phyloP scores from a whole-genome alignment of 2,888 invertebrate species.

The Digitonthophagus gazella region DNA sequence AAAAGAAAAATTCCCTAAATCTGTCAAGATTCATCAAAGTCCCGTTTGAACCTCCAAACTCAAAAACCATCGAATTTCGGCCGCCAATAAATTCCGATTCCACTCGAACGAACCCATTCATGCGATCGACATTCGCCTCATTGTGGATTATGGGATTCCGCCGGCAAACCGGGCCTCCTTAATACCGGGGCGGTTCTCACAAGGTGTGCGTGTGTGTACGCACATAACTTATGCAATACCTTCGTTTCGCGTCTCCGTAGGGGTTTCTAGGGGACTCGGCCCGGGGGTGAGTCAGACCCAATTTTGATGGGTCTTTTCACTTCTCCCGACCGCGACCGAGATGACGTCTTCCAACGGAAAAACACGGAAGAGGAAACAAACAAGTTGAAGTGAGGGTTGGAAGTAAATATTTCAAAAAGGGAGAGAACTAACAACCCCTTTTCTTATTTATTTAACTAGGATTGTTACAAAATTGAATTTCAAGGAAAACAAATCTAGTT shows the following conservation, averaged over 20 bases:
- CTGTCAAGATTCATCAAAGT: neutral
- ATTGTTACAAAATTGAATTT: too few relatives aligned
- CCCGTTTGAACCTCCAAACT: too few relatives aligned
- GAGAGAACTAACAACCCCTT: neutral
- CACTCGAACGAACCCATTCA: neutral
- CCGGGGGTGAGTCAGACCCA: neutral
- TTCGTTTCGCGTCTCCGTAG: neutral
- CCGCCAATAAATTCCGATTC: neutral
- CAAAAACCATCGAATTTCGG: too few relatives aligned
- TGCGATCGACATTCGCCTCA: neutral
- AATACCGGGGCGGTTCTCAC: constrained; percentile 38
- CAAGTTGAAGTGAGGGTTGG: neutral
- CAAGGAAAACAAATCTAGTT: too few relatives aligned
- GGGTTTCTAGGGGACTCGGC: neutral
- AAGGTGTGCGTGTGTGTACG: constrained; percentile 32
- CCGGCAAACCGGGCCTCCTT: constrained; percentile 29
- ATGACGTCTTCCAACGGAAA: neutral
- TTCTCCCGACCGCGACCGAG: neutral
- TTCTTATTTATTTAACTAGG: neutral
- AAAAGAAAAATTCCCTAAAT: neutral
- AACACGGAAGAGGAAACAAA: neutral
- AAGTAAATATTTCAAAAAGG: too few relatives aligned
- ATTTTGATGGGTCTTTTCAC: neutral
- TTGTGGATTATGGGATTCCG: constrained; percentile 21
- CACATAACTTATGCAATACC: constrained; percentile 14